Evolutionary conservation across 1,140 invertebrate genomes (phyloP).

Genomic region (Apis florea): DNA sequence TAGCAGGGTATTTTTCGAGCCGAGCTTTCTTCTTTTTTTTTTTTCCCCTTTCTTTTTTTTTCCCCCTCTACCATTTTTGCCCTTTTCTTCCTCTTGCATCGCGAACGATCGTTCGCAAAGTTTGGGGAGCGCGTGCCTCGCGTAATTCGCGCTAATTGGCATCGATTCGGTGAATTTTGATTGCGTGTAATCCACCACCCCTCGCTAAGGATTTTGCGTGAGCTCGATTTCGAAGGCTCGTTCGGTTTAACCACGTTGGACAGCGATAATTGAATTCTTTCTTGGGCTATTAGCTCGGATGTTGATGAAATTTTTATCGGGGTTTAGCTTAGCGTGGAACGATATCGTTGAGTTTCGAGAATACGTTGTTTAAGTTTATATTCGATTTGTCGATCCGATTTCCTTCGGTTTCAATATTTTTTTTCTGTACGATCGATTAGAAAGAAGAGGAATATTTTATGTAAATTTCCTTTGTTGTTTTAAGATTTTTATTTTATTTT

Average conservation of each 20-base stretch:
- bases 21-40: not conserved
- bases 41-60: not conserved
- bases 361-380: too few relatives aligned
- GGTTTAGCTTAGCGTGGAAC: not conserved
- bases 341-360: too few relatives aligned
- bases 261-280: slow-evolving; percentile 12
- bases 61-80: not conserved
- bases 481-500: too few relatives aligned
- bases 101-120: not conserved
- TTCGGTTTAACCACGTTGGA: not conserved
- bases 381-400: too few relatives aligned
- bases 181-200: not conserved
- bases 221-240: too few relatives aligned
- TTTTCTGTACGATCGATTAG: too few relatives aligned
- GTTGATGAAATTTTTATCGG: too few relatives aligned
- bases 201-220: not conserved
- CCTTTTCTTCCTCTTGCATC: not conserved
- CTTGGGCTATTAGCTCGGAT: not conserved
- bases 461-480: too few relatives aligned
- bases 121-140: not conserved
- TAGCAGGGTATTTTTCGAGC: slow-evolving; percentile 3
- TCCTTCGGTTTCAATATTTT: too few relatives aligned
- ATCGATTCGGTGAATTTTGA: slow-evolving; percentile 25
- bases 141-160: slow-evolving; percentile 1
- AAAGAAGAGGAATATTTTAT: too few relatives aligned